Evolutionary conservation across 1,140 invertebrate genomes (phyloP).

Genomic region (Chrysopa pallens): DNA sequence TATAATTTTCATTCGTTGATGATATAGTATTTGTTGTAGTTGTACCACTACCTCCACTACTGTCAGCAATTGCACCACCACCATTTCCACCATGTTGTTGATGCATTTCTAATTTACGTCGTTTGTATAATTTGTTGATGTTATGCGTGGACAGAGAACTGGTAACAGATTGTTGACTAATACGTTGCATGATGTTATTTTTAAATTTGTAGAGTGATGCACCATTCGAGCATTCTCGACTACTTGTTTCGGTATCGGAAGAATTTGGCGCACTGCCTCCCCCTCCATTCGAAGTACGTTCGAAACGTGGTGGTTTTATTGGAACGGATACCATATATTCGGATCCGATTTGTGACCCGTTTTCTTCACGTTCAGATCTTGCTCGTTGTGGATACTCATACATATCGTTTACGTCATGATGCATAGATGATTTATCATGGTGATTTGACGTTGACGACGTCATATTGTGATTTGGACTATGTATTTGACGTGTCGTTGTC

Average conservation of each 20-base stretch:
- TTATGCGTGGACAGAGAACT: constrained; percentile 7
- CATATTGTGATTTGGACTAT: constrained; percentile 6
- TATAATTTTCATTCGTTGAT: constrained; percentile 1
- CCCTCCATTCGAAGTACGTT: not conserved
- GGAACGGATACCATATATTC: too few species aligned
- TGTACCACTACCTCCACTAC: not conserved
- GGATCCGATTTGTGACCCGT: too few species aligned
- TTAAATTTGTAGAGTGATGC: constrained; percentile 72
- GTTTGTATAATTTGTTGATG: constrained; percentile 8
- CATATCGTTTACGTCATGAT: too few species aligned
- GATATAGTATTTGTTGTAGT: not conserved
- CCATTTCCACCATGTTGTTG: not conserved
- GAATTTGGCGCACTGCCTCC: too few species aligned
- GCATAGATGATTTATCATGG: not conserved
- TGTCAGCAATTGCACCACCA: not conserved
- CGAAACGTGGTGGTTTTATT: not conserved
- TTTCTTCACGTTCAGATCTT: too few species aligned
- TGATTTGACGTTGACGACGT: not conserved
- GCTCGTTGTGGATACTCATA: too few species aligned
- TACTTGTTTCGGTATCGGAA: not conserved
- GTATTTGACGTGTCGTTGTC: too few species aligned
- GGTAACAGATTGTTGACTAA: constrained; percentile 26
- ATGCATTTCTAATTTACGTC: constrained; percentile 3
- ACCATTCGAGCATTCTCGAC: constrained; percentile 7
- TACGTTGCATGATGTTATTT: constrained; percentile 82